Percentiles rank a stretch among this genome's conserved stretches.
These are phyloP conservation scores for Bovichtus diacanthus DNA, from an alignment of 2,797 vertebrate genomes.

Conservation along the genomic window DNA sequence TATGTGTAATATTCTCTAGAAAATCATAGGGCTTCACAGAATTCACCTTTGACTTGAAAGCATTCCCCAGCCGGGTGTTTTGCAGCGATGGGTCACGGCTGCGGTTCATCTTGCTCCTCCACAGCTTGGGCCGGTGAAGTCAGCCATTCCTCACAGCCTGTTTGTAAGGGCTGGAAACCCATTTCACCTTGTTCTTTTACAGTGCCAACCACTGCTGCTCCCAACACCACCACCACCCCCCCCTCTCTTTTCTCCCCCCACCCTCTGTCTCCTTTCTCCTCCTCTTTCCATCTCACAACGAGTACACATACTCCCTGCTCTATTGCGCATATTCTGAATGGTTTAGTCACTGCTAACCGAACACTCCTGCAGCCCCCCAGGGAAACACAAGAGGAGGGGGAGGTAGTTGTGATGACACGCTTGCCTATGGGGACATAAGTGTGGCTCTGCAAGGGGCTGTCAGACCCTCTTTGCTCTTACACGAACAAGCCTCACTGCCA, in stretches of 20 bases:
- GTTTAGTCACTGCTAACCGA: slow-evolving; percentile 84
- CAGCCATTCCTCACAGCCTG: slow-evolving; percentile 66
- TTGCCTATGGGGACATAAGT: slow-evolving; percentile 80
- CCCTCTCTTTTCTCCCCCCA: slow-evolving; percentile 40
- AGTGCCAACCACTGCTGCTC: slow-evolving; percentile 63
- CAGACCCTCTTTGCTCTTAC: slow-evolving; percentile 41
- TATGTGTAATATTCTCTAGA: slow-evolving; percentile 25
- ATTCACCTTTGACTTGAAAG: slow-evolving; percentile 49
- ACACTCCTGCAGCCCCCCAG: slow-evolving; percentile 80
- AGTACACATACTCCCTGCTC: slow-evolving; percentile 76
- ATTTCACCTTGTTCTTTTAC: slow-evolving; percentile 69
- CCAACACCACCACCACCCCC: background rate
- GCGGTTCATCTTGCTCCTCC: slow-evolving; percentile 30
- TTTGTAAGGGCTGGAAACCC: slow-evolving; percentile 58
- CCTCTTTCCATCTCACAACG: slow-evolving; percentile 76
- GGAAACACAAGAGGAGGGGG: slow-evolving; percentile 69
- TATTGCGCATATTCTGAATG: slow-evolving; percentile 82
- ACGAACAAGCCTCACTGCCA: slow-evolving; percentile 47
- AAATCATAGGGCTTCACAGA: slow-evolving; percentile 25
- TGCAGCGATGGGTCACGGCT: slow-evolving; percentile 35
- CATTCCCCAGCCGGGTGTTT: slow-evolving; percentile 55
- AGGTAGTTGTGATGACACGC: slow-evolving; percentile 86
- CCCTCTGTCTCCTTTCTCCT: slow-evolving; percentile 64
- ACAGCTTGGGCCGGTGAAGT: slow-evolving; percentile 29
- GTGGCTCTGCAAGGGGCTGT: slow-evolving; percentile 58